phyloP scores from a whole-genome alignment of 2,113 vertebrate species.

The Tichodroma muraria region DNA sequence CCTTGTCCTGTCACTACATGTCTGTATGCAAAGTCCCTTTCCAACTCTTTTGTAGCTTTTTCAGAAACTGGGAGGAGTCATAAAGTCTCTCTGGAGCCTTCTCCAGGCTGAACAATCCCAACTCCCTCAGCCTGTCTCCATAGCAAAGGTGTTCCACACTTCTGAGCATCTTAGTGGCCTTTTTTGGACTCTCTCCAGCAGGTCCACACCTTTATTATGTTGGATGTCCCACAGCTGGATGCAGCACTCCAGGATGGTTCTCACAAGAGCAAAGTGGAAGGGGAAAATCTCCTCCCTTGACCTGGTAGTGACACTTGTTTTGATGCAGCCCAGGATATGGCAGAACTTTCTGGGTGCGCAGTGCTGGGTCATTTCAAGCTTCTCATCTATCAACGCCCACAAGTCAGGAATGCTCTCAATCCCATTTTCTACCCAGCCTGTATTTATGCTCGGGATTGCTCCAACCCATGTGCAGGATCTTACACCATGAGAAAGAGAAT shows the following conservation, averaged over 20 bases:
- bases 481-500: background rate
- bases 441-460: background rate
- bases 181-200: background rate
- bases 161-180: accelerated
- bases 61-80: background rate
- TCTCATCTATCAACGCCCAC: background rate
- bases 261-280: background rate
- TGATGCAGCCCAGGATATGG: background rate
- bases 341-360: background rate
- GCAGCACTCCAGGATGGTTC: background rate
- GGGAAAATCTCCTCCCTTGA: background rate
- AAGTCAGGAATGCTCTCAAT: background rate
- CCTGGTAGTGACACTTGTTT: background rate
- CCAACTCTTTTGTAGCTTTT: background rate
- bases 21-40: background rate
- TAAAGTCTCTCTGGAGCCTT: background rate
- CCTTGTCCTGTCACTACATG: background rate
- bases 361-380: background rate
- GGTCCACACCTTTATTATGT: background rate
- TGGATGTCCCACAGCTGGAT: background rate
- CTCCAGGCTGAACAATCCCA: background rate
- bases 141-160: background rate
- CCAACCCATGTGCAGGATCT: background rate
- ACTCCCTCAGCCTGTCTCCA: background rate
- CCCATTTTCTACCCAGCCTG: background rate